phyloP scores from a whole-genome alignment of 1,140 invertebrate genomes.

The Ceratina japonica region DNA sequence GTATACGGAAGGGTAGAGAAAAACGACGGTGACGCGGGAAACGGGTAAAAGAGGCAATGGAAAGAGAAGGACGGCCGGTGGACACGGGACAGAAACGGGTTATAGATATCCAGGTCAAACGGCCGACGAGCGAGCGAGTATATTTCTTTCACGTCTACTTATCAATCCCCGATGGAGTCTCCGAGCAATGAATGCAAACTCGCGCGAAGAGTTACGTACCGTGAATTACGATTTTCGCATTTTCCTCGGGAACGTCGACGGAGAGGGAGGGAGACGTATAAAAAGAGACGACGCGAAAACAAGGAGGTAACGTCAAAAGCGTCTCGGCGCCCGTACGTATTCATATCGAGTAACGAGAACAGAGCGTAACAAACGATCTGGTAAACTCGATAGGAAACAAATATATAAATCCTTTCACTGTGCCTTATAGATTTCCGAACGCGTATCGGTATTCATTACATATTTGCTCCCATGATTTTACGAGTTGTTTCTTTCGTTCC shows the following conservation, averaged over 20 bases:
- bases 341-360: neutral
- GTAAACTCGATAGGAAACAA: constrained; percentile 30
- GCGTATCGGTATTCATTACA: constrained; percentile 33
- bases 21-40: constrained; percentile 4
- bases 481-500: constrained; percentile 39
- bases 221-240: neutral
- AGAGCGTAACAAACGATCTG: constrained; percentile 21
- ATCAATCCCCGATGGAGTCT: constrained; percentile 15
- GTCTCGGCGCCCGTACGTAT: neutral
- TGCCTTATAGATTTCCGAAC: constrained; percentile 39
- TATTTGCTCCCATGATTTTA: constrained; percentile 39
- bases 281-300: neutral
- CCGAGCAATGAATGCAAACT: constrained; percentile 8
- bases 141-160: constrained; percentile 42
- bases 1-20: constrained; percentile 13
- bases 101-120: constrained; percentile 44
- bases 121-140: constrained; percentile 5
- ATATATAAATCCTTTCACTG: constrained; percentile 37
- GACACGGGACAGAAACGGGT: constrained; percentile 17
- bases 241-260: too few species aligned
- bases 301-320: neutral
- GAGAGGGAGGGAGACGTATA: neutral
- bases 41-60: constrained; percentile 4
- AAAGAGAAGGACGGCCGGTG: constrained; percentile 25
- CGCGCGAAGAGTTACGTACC: neutral